Conservation (phyloP, 2,888 invertebrate species). For the Agrochola macilenta region DNA sequence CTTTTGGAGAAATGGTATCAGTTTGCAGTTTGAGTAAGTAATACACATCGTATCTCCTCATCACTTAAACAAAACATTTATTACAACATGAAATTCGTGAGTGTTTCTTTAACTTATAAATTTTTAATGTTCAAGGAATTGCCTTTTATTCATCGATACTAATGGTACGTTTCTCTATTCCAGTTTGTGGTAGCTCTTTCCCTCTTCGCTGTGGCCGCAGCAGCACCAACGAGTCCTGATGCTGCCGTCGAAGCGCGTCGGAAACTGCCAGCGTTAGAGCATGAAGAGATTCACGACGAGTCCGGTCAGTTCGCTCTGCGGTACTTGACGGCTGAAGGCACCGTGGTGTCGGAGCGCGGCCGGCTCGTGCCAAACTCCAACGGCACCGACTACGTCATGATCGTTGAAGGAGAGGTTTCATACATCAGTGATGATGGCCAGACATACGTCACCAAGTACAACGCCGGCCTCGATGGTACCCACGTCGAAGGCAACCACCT, state of each 20-base stretch:
- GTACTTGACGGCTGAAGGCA: slow-evolving; percentile 80
- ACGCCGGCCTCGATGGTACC: slow-evolving; percentile 76
- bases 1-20: slow-evolving; percentile 40
- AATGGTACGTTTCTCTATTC: slow-evolving; percentile 22
- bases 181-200: slow-evolving; percentile 71
- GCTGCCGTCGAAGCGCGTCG: slow-evolving; percentile 63
- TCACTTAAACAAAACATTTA: slow-evolving; percentile 6
- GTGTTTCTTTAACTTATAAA: neutral
- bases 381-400: slow-evolving; percentile 73
- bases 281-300: slow-evolving; percentile 76
- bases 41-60: slow-evolving; percentile 12
- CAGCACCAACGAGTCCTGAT: slow-evolving; percentile 66
- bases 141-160: neutral
- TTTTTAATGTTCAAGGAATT: neutral
- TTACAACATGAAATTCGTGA: slow-evolving; percentile 72
- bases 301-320: slow-evolving; percentile 77
- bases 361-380: slow-evolving; percentile 54
- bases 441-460: slow-evolving; percentile 77
- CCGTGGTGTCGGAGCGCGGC: slow-evolving; percentile 74
- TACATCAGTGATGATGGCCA: slow-evolving; percentile 79
- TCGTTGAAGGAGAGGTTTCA: slow-evolving; percentile 77
- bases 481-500: slow-evolving; percentile 76
- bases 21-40: slow-evolving; percentile 22
- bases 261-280: slow-evolving; percentile 72
- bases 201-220: slow-evolving; percentile 67